phyloP scores from a whole-genome alignment of 1,140 invertebrate genomes.

The Drosophila bocqueti region DNA sequence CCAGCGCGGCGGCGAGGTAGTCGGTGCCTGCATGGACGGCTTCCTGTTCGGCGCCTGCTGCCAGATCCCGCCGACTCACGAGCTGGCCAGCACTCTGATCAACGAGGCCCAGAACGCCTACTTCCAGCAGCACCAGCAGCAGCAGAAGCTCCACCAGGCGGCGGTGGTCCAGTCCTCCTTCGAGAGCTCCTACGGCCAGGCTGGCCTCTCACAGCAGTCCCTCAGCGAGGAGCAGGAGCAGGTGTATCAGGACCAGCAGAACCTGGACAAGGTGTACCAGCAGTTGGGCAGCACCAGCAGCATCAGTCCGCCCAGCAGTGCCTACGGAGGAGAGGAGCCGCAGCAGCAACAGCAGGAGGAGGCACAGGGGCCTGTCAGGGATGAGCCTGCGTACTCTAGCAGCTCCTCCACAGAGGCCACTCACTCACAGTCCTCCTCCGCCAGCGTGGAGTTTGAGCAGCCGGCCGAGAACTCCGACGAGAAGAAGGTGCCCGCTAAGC shows the following conservation, averaged over 20 bases:
- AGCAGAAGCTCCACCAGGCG: constrained; percentile 64
- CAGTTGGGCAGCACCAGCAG: constrained; percentile 63
- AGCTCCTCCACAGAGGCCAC: constrained; percentile 57
- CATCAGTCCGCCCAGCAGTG: constrained; percentile 52
- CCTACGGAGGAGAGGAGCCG: constrained; percentile 41
- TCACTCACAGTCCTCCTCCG: constrained; percentile 37
- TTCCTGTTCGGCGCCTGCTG: constrained; percentile 96
- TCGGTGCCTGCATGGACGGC: constrained; percentile 95
- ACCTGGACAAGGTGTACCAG: constrained; percentile 75
- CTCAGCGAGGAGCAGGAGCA: constrained; percentile 62
- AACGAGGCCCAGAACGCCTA: constrained; percentile 81
- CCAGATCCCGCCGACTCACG: constrained; percentile 86
- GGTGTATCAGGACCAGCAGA: constrained; percentile 48
- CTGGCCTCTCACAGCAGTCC: constrained; percentile 49
- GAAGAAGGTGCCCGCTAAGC: constrained; percentile 19
- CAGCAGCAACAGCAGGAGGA: constrained; percentile 7
- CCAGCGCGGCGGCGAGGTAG: constrained; percentile 91
- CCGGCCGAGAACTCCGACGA: constrained; percentile 21
- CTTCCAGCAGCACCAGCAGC: constrained; percentile 77
- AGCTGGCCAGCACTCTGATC: constrained; percentile 77
- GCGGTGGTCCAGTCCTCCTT: constrained; percentile 54
- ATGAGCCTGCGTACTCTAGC: constrained; percentile 45
- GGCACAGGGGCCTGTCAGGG: background rate
- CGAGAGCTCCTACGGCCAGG: constrained; percentile 59
- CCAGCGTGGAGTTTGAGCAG: constrained; percentile 64